Base-by-base conservation (phyloP, 2,888 invertebrate genomes). In the Cryptosula pallasiana region DNA sequence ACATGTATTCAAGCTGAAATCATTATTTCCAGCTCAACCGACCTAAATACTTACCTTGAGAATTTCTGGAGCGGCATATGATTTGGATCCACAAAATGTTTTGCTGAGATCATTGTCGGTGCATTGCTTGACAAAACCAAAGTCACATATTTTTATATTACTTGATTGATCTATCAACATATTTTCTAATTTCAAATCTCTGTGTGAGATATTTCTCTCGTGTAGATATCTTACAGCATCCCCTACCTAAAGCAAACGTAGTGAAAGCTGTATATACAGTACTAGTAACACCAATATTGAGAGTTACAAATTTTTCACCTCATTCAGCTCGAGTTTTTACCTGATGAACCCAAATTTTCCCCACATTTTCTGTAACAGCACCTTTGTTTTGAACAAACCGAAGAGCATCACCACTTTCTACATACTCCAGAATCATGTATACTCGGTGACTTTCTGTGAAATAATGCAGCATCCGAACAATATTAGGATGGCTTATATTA, bases 11-110 rank as follows among this genome's bases (percentile, higher is more conserved):
- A n/a, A n/a, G n/a, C n/a, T n/a, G n/a, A n/a, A n/a, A n/a, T n/a
- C n/a, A n/a, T n/a, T n/a, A n/a, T n/a, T n/a, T n/a, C n/a, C n/a
- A n/a, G n/a, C n/a, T n/a, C n/a, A n/a, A n/a, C n/a, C n/a, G n/a
- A n/a, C n/a, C n/a, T n/a, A n/a, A n/a, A 27, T 29, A 32, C 35
- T 27, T 20, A 69, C 35, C 36, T 72, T 45, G 1, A 72, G 36
- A 25, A 69, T 69, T 1, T 71, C 35, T 23, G 58, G 63, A 35
- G 36, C 36, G n/a, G 35, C 36, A 77, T 87, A 87, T 16, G 87
- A 81, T 71, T 87, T 87, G 45, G 86, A 86, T 20, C 87, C 87
- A 77, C 87, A 87, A 76, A 85, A 87, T 0, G 87, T 87, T 63
- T 80, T 80, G 74, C 87, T 82, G 54, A 87, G 77, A 20, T 79